Conservation (phyloP, 2,113 vertebrate species). For the Bubalus kerabau region DNA sequence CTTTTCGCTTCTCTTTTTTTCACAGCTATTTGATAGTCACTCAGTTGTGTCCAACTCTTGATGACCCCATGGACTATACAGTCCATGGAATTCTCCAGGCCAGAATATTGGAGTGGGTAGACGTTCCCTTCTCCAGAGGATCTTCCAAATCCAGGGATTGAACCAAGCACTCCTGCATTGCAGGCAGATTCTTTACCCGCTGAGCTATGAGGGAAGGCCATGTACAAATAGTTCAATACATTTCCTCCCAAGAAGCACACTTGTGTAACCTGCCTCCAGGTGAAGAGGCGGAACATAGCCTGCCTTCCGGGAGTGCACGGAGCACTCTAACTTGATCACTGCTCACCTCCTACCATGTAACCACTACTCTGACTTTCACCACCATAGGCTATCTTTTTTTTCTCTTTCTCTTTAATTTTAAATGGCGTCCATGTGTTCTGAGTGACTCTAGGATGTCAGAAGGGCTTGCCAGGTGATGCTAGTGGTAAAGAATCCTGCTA, state of each 20-base stretch:
- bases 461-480: neutral
- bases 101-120: neutral
- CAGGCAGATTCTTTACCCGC: neutral
- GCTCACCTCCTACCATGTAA: neutral
- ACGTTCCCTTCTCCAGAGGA: neutral
- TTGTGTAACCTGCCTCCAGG: neutral
- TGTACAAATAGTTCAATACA: neutral
- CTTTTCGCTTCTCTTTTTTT: no score
- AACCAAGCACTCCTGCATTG: neutral
- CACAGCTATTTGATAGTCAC: no score
- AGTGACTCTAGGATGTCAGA: neutral
- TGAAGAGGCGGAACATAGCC: neutral
- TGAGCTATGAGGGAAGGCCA: neutral
- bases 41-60: neutral
- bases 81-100: neutral
- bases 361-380: neutral
- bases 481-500: neutral
- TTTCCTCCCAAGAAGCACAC: neutral
- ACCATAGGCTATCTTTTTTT: neutral
- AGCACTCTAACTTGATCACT: fast-evolving
- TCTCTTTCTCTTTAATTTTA: neutral
- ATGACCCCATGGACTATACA: neutral
- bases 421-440: neutral
- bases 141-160: neutral
- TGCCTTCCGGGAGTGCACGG: fast-evolving